phyloP scores from a whole-genome alignment of 2,797 vertebrate genomes.

The Furcifer pardalis region DNA sequence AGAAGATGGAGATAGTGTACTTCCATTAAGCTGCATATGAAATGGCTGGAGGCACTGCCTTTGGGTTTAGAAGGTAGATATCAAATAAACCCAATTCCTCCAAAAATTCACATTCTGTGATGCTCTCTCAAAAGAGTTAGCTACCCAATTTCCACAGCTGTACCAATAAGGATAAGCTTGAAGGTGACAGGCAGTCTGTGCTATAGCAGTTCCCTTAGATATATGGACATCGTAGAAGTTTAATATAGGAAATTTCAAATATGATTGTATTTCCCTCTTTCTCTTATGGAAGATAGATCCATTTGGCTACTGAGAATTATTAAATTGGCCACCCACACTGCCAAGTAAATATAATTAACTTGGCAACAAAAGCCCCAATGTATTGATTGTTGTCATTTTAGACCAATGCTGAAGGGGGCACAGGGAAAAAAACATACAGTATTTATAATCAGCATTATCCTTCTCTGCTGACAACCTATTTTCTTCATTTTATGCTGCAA shows the following conservation, averaged over 20 bases:
- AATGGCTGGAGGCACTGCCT: not conserved
- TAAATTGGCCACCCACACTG: slow-evolving; percentile 43
- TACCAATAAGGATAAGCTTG: not conserved
- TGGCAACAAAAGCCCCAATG: slow-evolving; percentile 59
- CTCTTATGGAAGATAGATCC: slow-evolving; percentile 25
- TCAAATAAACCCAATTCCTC: slow-evolving; percentile 21
- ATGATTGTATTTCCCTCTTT: not conserved
- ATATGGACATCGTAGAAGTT: slow-evolving; percentile 10
- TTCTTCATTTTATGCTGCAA: slow-evolving; percentile 58
- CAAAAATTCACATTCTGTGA: slow-evolving; percentile 3
- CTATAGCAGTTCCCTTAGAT: not conserved
- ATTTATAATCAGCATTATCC: slow-evolving; percentile 62
- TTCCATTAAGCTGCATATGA: not conserved
- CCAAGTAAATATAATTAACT: slow-evolving; percentile 69
- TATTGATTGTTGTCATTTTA: slow-evolving; percentile 66
- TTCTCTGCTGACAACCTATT: slow-evolving; percentile 65
- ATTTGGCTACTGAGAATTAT: slow-evolving; percentile 40
- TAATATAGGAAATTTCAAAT: slow-evolving; percentile 36
- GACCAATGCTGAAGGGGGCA: slow-evolving; percentile 57
- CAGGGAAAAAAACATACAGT: slow-evolving; percentile 49
- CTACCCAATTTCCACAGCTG: not conserved
- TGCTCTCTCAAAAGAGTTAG: slow-evolving; percentile 15
- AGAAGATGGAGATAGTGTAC: not conserved
- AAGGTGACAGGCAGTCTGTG: not conserved
- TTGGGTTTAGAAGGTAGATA: not conserved